Conservation (phyloP, 1,140 invertebrate genomes). For the Aricia agestis region DNA sequence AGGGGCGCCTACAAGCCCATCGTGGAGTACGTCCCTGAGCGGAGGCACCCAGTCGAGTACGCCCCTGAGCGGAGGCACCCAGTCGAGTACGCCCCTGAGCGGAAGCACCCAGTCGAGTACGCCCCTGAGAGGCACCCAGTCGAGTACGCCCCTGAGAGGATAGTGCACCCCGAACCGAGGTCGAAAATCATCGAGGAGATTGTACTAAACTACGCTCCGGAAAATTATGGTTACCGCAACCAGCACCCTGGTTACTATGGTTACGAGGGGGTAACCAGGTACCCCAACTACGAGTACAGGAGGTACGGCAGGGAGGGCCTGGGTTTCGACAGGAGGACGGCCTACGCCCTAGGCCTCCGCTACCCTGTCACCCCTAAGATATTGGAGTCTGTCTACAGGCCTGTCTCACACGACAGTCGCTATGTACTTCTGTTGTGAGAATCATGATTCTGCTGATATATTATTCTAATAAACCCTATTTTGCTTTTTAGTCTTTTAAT, state of each 20-base stretch:
- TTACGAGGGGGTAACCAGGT: neutral
- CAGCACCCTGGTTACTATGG: neutral
- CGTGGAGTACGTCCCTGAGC: constrained; percentile 1
- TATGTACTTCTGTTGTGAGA: neutral
- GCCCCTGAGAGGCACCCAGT: neutral
- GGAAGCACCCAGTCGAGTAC: neutral
- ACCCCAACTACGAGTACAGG: constrained; percentile 5
- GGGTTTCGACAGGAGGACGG: constrained; percentile 17
- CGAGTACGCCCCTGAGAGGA: neutral
- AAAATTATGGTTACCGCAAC: constrained; percentile 1
- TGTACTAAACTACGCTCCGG: neutral
- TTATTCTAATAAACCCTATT: too few species aligned
- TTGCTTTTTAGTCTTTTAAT: too few species aligned
- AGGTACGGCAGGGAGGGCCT: constrained; percentile 11
- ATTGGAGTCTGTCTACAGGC: constrained; percentile 6
- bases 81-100: neutral
- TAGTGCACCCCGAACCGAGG: neutral
- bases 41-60: constrained; percentile 3
- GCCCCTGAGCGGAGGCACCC: constrained; percentile 2
- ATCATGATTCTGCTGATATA: neutral
- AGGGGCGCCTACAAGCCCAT: neutral
- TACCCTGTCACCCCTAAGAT: constrained; percentile 15
- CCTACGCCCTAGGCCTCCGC: constrained; percentile 16
- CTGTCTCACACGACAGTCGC: neutral
- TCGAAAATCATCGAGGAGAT: neutral